Base-by-base conservation (phyloP, 2,888 invertebrate genomes). In the Yponomeuta cagnagella region DNA sequence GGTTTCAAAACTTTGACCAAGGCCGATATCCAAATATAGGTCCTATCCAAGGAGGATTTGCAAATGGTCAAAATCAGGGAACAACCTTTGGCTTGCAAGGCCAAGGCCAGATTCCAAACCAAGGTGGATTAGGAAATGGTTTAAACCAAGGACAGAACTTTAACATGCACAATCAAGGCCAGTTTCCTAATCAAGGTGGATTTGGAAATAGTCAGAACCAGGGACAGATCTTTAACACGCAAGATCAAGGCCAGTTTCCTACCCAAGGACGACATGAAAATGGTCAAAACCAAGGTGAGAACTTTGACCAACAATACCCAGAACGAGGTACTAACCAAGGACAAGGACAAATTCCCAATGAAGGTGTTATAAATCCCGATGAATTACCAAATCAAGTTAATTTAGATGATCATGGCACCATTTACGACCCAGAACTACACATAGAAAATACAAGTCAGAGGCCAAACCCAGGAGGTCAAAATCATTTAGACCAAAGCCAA, bases 381-480 rank as follows among this genome's bases (percentile, higher is more conserved):
- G 52, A 9, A 5, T 15, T 69, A 30, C 66, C 64, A 48, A 48
- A 10, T 31, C 48, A 48, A 66, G 23, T 64, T 23, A 23, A 73
- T 71, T 73, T 74, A 71, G 72, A 71, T 71, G 74, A 72, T 72
- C 73, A 72, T 70, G 52, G 52, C 15, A 58, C 52, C 15, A 58
- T 58, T 58, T 58, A 58, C 52, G 52, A 58, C 15, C 52, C 52
- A 58, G 52, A 58, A 58, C 15, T 15, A 15, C 1, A 58, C 3
- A 15, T 3, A 15, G 15, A 58, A 58, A 58, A 58, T 15, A 12
- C 3, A 58, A 58, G 15, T 1, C 52, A 15, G 52, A 58, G 52
- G 52, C 52, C 52, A 15, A 58, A 58, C 8, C 52, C 6, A 58
- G 3, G 15, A 15, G 72, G 69, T 71, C 73, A 73, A 73, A 70